A percentile compares a stretch with the other conserved stretches of the same genome.
Conservation (phyloP, 1,140 invertebrate species). For the Nebria ingens region DNA sequence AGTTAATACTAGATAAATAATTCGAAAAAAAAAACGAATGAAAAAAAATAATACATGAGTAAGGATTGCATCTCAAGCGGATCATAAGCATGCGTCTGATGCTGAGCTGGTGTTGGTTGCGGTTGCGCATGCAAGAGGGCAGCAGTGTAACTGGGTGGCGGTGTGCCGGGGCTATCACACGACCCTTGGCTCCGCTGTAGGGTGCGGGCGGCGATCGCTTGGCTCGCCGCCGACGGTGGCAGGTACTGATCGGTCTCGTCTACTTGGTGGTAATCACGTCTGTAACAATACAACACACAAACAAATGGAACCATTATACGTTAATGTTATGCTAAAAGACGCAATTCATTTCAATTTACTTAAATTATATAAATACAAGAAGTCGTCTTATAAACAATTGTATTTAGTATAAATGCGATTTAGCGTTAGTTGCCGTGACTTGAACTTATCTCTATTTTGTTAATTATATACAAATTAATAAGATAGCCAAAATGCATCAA, state of each 20-base stretch:
- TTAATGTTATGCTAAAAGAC: too few relatives aligned
- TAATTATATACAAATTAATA: too few relatives aligned
- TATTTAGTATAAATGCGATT: too few relatives aligned
- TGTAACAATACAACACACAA: constrained; percentile 42
- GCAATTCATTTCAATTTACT: too few relatives aligned
- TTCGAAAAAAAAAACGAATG: constrained; percentile 17
- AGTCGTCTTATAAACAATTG: too few relatives aligned
- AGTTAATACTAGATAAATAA: too few relatives aligned
- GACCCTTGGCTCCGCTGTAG: constrained; percentile 39
- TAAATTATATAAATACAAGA: too few relatives aligned
- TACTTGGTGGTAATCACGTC: constrained; percentile 59
- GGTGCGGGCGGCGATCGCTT: constrained; percentile 51
- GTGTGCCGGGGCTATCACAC: constrained; percentile 31
- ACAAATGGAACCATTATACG: too few relatives aligned
- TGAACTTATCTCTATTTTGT: too few relatives aligned
- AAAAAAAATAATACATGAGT: constrained; percentile 24
- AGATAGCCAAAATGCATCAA: too few relatives aligned
- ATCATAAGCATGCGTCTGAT: constrained; percentile 21
- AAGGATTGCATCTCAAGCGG: constrained; percentile 7
- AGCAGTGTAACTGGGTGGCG: constrained; percentile 34
- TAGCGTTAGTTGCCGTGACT: too few relatives aligned
- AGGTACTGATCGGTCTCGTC: constrained; percentile 64
- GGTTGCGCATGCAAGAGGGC: constrained; percentile 28
- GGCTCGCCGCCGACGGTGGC: constrained; percentile 44
- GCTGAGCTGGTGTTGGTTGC: constrained; percentile 26